Conservation (phyloP, 2,888 invertebrate genomes). For the Muschampia plurimacula region DNA sequence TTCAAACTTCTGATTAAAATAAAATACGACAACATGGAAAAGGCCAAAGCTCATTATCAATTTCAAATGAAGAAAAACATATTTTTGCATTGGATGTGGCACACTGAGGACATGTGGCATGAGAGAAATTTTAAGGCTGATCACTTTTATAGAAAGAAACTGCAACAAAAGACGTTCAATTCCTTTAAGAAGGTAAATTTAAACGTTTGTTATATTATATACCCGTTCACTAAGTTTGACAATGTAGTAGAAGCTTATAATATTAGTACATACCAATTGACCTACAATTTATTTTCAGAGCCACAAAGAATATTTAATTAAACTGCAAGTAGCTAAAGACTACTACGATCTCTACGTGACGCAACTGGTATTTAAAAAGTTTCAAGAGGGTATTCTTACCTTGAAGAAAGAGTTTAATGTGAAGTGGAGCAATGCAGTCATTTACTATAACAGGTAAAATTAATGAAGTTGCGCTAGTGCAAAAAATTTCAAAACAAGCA, state of each 20-base stretch:
- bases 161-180: slow-evolving; percentile 74
- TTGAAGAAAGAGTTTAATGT: slow-evolving; percentile 75
- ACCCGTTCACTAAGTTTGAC: neutral
- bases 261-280: too few species aligned
- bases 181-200: slow-evolving; percentile 78
- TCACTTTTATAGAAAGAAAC: slow-evolving; percentile 78
- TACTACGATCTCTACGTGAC: slow-evolving; percentile 88
- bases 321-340: slow-evolving; percentile 90
- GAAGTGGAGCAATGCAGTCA: slow-evolving; percentile 74
- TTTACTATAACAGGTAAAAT: slow-evolving; percentile 78
- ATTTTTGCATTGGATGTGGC: slow-evolving; percentile 83
- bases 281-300: slow-evolving; percentile 64
- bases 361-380: slow-evolving; percentile 79
- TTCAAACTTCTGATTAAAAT: slow-evolving; percentile 65
- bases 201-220: neutral
- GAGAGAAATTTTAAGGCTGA: slow-evolving; percentile 85
- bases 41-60: slow-evolving; percentile 76
- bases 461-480: neutral
- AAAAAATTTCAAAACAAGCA: neutral
- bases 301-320: slow-evolving; percentile 74
- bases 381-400: slow-evolving; percentile 73
- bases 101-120: slow-evolving; percentile 77
- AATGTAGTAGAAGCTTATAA: neutral
- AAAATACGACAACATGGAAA: slow-evolving; percentile 70
- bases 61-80: slow-evolving; percentile 78